Evolutionary conservation across 1,140 invertebrate species (phyloP).

Genomic region (Pseudomyrmex gracilis): DNA sequence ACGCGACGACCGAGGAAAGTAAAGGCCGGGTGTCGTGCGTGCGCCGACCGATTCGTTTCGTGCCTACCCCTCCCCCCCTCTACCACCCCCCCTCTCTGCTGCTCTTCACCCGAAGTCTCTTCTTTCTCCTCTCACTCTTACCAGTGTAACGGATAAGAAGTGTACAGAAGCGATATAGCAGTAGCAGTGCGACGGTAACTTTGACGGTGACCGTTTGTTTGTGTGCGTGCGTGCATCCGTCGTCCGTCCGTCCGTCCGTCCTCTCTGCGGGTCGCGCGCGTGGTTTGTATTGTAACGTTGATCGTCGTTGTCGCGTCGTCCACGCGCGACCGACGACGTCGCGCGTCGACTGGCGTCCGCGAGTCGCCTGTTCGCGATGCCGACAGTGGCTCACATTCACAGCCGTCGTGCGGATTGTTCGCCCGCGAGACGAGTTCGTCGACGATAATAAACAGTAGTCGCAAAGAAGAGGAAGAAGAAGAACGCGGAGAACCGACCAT

Average conservation of each 20-base stretch:
- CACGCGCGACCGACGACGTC: conserved; percentile 2
- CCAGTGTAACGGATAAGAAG: conserved; percentile 58
- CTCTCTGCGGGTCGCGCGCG: neutral
- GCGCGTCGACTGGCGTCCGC: neutral
- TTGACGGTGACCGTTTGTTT: conserved; percentile 38
- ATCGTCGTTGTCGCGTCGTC: neutral
- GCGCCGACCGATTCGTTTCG: conserved; percentile 64
- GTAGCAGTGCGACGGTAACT: conserved; percentile 58
- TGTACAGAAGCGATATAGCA: conserved; percentile 44
- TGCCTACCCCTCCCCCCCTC: neutral
- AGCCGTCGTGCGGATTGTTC: conserved; percentile 25
- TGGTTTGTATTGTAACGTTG: conserved; percentile 13
- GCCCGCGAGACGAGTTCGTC: neutral
- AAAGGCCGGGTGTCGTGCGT: conserved; percentile 70
- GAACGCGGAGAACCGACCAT: too few species aligned
- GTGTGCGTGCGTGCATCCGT: neutral
- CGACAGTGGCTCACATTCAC: conserved; percentile 26
- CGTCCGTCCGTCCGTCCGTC: neutral
- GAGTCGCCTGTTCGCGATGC: conserved; percentile 37
- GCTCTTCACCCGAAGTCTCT: neutral
- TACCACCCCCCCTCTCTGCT: neutral
- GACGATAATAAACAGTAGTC: neutral
- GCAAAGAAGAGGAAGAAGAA: neutral
- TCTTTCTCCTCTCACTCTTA: neutral
- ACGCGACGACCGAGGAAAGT: conserved; percentile 65